Percentiles rank a stretch among this genome's conserved stretches.
phyloP scores from a whole-genome alignment of 2,888 invertebrate species.

The Malthinus flaveolus region DNA sequence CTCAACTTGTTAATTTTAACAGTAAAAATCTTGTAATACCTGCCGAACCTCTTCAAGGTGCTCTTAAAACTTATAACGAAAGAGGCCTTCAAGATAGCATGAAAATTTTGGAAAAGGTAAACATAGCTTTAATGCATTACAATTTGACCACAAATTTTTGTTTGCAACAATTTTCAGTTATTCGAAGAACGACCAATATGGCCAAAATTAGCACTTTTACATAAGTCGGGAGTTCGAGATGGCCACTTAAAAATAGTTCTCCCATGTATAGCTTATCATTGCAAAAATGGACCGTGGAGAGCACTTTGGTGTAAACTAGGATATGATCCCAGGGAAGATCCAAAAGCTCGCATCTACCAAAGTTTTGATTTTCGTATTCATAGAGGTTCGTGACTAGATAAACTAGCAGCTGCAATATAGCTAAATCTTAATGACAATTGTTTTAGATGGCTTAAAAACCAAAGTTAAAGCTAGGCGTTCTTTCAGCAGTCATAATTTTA shows the following conservation, averaged over 20 bases:
- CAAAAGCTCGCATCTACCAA: conserved; percentile 81
- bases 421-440: background rate
- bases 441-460: conserved; percentile 56
- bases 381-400: conserved; percentile 56
- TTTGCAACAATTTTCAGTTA: conserved; percentile 55
- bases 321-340: conserved; percentile 87
- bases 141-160: background rate
- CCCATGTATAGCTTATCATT: conserved; percentile 84
- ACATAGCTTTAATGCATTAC: background rate
- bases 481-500: conserved; percentile 53
- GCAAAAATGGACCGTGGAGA: conserved; percentile 90
- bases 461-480: conserved; percentile 58
- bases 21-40: conserved; percentile 61
- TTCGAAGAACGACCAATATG: conserved; percentile 90
- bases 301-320: conserved; percentile 88
- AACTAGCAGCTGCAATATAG: background rate
- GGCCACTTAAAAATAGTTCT: conserved; percentile 75
- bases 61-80: conserved; percentile 52
- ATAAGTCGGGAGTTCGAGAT: conserved; percentile 63
- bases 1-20: conserved; percentile 29
- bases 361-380: conserved; percentile 81
- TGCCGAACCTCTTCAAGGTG: conserved; percentile 61
- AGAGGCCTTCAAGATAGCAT: conserved; percentile 17
- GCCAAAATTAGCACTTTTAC: conserved; percentile 77
- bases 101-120: conserved; percentile 35